Conservation (phyloP, 2,888 invertebrate genomes). For the Nemoura dubitans region DNA sequence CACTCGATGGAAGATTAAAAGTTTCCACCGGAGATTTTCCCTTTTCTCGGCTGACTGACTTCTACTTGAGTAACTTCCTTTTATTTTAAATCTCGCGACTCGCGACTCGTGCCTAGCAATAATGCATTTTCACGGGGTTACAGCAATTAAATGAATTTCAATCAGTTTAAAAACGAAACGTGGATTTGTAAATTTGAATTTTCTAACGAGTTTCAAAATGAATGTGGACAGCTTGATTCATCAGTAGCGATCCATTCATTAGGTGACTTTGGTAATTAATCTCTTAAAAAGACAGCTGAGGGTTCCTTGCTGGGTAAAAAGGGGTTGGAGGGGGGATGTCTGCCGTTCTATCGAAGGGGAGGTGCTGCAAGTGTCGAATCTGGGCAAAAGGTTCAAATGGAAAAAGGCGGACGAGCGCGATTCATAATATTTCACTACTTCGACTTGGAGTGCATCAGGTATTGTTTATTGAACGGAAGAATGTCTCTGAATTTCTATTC, state of each 20-base stretch:
- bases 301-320: neutral
- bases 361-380: neutral
- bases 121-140: neutral
- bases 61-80: neutral
- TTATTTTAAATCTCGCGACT: neutral
- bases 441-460: neutral
- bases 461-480: neutral
- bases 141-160: neutral
- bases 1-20: constrained; percentile 12
- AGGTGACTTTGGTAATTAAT: constrained; percentile 43
- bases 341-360: constrained; percentile 39
- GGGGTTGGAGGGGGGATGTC: neutral
- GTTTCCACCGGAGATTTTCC: neutral
- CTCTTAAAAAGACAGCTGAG: constrained; percentile 30
- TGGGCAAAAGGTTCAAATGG: neutral
- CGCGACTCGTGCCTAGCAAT: neutral
- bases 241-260: constrained; percentile 44
- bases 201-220: constrained; percentile 19
- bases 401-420: neutral
- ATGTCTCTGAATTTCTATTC: neutral
- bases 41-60: constrained; percentile 5
- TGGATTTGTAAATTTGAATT: neutral
- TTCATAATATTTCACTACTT: neutral
- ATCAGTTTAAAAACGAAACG: constrained; percentile 8
- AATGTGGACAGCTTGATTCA: constrained; percentile 46